Percentiles rank a stretch among this genome's conserved stretches.
Conservation (phyloP, 1,140 invertebrate species). For the Trichonephila inaurata region DNA sequence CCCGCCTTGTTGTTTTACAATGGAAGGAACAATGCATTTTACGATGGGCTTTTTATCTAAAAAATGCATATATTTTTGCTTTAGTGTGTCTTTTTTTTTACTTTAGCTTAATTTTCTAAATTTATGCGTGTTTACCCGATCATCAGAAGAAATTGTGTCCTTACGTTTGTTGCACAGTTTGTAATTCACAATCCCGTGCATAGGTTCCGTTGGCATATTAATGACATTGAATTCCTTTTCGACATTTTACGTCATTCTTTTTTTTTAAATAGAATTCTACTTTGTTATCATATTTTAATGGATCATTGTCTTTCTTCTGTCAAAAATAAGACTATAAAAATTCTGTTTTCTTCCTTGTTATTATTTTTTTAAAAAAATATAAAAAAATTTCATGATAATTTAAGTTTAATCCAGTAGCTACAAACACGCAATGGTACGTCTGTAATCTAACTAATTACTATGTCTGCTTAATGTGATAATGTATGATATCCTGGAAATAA, state of each 20-base stretch:
- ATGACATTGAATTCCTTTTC: conserved; percentile 34
- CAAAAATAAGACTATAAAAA: not conserved
- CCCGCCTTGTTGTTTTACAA: conserved; percentile 20
- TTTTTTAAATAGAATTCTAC: conserved; percentile 66
- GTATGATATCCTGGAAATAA: no score
- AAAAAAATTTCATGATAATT: not conserved
- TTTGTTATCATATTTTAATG: conserved; percentile 60
- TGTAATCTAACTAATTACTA: no score
- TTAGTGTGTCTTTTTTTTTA: conserved; percentile 57
- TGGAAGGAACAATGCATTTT: conserved; percentile 66
- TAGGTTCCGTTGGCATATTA: conserved; percentile 30
- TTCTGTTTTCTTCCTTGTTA: not conserved
- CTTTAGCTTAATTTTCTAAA: conserved; percentile 72
- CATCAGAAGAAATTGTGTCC: conserved; percentile 23
- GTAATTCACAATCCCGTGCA: not conserved
- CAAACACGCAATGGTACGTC: no score
- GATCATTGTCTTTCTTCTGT: conserved; percentile 24
- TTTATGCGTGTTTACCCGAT: conserved; percentile 57
- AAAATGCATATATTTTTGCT: conserved; percentile 8
- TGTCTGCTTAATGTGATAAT: no score
- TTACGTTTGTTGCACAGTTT: conserved; percentile 48
- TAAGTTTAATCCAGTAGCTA: not conserved
- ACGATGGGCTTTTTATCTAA: not conserved
- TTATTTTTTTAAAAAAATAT: not conserved
- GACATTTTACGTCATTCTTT: not conserved